These are phyloP conservation scores for Chesias legatella DNA, from an alignment of 2,888 invertebrate genomes.

Conservation along the genomic window DNA sequence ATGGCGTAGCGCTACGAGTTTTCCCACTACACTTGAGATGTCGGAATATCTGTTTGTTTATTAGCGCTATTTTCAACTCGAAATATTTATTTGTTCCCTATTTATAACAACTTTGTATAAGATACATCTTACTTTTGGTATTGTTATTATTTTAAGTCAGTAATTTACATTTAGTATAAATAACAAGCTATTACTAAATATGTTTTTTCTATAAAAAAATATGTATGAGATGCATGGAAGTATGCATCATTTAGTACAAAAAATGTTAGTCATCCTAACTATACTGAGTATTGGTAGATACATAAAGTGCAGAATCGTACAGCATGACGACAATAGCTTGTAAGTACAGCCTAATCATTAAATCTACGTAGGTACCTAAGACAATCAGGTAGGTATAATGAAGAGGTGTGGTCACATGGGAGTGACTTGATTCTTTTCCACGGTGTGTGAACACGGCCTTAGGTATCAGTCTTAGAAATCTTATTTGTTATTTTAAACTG, in stretches of 20 bases:
- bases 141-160: no score
- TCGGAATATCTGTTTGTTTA: neutral
- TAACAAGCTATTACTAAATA: no score
- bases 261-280: neutral
- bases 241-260: neutral
- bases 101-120: no score
- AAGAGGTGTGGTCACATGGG: slow-evolving; percentile 62
- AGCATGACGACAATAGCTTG: slow-evolving; percentile 11
- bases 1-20: slow-evolving; percentile 57
- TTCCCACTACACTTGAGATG: neutral
- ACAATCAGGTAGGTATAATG: slow-evolving; percentile 43
- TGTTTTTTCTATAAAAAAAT: no score
- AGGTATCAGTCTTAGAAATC: slow-evolving; percentile 27
- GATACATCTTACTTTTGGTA: no score
- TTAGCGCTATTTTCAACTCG: neutral
- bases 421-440: slow-evolving; percentile 54
- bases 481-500: slow-evolving; percentile 17
- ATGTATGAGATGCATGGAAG: no score
- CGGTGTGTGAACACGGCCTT: slow-evolving; percentile 49
- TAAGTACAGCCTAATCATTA: slow-evolving; percentile 32
- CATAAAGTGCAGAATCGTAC: slow-evolving; percentile 9
- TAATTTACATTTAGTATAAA: no score
- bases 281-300: neutral
- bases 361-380: slow-evolving; percentile 32
- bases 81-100: neutral